These are phyloP conservation scores for Porphyrio hochstetteri DNA, from an alignment of 2,113 vertebrate genomes.

Conservation along the genomic window DNA sequence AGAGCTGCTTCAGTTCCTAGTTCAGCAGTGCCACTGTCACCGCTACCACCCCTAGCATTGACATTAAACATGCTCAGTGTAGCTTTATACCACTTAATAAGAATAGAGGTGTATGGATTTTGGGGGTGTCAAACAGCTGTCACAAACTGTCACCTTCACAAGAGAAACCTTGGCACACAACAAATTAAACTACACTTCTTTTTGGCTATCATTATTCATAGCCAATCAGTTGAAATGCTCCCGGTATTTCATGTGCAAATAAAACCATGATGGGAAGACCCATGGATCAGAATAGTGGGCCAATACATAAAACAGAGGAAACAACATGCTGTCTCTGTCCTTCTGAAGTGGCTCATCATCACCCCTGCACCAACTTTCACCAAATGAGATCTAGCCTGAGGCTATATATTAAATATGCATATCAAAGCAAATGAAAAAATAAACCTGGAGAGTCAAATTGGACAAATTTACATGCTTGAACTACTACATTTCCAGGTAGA, in stretches of 20 bases:
- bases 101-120: conserved; percentile 76
- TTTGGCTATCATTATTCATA: conserved; percentile 81
- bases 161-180: conserved; percentile 75
- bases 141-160: conserved; percentile 79
- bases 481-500: conserved; percentile 68
- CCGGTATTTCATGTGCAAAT: conserved; percentile 90
- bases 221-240: conserved; percentile 78
- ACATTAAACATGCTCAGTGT: background rate
- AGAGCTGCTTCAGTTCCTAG: conserved; percentile 4
- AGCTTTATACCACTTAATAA: conserved; percentile 71
- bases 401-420: conserved; percentile 98
- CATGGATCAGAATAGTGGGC: conserved; percentile 76
- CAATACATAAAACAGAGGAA: conserved; percentile 84
- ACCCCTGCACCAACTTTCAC: conserved; percentile 86
- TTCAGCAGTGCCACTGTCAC: background rate
- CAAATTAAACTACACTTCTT: conserved; percentile 80
- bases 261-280: conserved; percentile 82
- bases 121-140: conserved; percentile 82
- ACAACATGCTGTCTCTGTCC: conserved; percentile 83
- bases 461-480: conserved; percentile 84
- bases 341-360: conserved; percentile 90
- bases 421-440: conserved; percentile 95
- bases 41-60: background rate
- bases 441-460: conserved; percentile 89
- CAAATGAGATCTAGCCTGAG: conserved; percentile 93